Conservation (phyloP, 2,797 vertebrate species). For the Mormyrus proboscirostris region DNA sequence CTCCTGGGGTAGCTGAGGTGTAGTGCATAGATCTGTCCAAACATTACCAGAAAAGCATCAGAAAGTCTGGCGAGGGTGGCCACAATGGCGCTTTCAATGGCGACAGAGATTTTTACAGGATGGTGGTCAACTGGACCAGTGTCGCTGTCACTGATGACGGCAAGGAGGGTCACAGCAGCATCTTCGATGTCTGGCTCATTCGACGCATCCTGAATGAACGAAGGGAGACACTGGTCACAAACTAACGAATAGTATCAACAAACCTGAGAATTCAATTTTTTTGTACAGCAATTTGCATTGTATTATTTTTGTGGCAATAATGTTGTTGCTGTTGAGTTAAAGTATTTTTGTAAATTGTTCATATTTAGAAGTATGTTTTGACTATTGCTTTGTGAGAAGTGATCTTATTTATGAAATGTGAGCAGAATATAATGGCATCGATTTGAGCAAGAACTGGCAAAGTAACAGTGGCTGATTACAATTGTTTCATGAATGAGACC, state of each 20-base stretch:
- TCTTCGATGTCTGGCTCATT: no score
- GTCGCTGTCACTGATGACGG: no score
- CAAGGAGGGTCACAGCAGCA: no score
- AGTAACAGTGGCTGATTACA: neutral
- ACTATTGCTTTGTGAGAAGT: neutral
- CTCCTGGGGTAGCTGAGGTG: no score
- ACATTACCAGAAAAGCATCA: no score
- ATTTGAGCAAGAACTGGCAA: neutral
- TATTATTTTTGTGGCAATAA: neutral
- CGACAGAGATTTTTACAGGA: no score
- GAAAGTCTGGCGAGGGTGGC: no score
- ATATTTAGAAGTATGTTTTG: neutral
- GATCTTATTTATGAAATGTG: neutral
- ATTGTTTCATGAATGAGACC: neutral
- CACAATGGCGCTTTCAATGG: no score
- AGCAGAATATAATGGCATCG: neutral
- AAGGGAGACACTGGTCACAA: neutral
- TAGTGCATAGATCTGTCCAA: no score
- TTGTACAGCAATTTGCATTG: neutral
- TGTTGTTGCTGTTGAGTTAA: neutral
- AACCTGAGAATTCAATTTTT: neutral
- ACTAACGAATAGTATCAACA: neutral
- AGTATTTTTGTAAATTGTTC: neutral
- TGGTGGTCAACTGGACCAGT: no score
- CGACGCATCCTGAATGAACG: neutral